A percentile compares a stretch with the other conserved stretches of the same genome.
These are phyloP conservation scores for Anableps anableps DNA, from an alignment of 2,797 vertebrate genomes.

Conservation along the genomic window DNA sequence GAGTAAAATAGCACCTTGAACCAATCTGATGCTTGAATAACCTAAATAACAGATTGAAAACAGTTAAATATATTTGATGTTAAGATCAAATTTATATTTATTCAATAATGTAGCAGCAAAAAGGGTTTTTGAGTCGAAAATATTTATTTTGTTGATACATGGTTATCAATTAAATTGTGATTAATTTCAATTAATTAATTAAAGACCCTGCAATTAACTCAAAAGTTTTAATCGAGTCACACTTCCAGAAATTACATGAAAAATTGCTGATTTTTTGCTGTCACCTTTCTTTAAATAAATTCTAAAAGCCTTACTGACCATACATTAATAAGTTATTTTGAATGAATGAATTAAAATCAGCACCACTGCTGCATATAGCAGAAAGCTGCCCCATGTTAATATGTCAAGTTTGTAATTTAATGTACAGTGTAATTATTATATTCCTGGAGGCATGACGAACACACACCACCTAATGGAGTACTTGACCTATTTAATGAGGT, in stretches of 20 bases:
- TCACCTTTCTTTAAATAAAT: background rate
- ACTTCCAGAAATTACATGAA: background rate
- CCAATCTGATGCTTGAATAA: background rate
- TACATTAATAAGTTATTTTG: background rate
- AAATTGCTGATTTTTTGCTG: background rate
- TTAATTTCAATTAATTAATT: too few species aligned
- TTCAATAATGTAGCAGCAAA: background rate
- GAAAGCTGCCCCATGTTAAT: constrained; percentile 7
- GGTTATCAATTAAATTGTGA: too few species aligned
- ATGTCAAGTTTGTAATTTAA: background rate
- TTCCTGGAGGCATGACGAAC: background rate
- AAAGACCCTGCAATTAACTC: too few species aligned
- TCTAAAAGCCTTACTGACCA: background rate
- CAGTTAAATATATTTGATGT: background rate
- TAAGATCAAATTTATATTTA: background rate
- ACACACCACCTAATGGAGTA: background rate
- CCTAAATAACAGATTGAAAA: too few species aligned
- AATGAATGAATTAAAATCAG: constrained; percentile 21
- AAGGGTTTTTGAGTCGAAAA: background rate
- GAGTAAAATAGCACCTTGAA: too few species aligned
- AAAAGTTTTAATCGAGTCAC: too few species aligned
- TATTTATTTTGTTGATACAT: background rate
- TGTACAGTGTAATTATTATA: constrained; percentile 15
- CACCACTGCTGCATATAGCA: constrained; percentile 9
- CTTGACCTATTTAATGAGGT: constrained; percentile 25